Base-by-base conservation (phyloP, 1,140 invertebrate species). In the Ceratitis capitata region DNA sequence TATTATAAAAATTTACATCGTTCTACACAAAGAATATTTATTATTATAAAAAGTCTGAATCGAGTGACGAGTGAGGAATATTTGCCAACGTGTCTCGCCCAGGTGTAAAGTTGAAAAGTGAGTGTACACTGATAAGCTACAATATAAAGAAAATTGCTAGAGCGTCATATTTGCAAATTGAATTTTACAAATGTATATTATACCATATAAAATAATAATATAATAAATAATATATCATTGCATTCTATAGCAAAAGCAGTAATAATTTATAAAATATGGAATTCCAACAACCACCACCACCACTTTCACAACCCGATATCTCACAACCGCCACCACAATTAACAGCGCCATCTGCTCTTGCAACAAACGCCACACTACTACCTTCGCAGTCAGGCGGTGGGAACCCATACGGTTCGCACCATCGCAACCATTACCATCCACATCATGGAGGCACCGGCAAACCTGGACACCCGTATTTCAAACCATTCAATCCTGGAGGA, bases 381-480 rank as follows among this genome's bases (percentile, higher is more conserved):
- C 90, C 90, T n/a, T 89, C 89, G 0, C 87, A 87, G 23, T 88
- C 88, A 69, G 88, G 90, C 49, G 69, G 69, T 26, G 69, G 39
- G 3, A 35, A 12, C 32, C 35, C 85, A 2, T 69, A 84, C 82
- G 83, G 83, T 5, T 49, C 39, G 23, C 85, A 86, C 35, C 51
- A 82, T 45, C 87, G 89, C 4, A 88, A 88, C 42, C 88, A 91
- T 82, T 90, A 89, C 85, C 88, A 89, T 85, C 90, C 87, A 6
- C 90, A 91, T 74, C 90, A 91, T 88, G 90, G 89, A 35, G 86
- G 88, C 23, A 82, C 86, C 51, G 82, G 58, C 26, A 91, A 91
- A 23, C 90, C 91, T 29, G 89, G 89, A 19, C 89, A 90, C 35
- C 89, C 88, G 45, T 89, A 90, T 64, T 92, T 92, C 47, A 92